Percentiles rank a stretch among this genome's conserved stretches.
These are phyloP conservation scores for Dascillus cervinus DNA, from an alignment of 2,888 invertebrate genomes.

Conservation along the genomic window DNA sequence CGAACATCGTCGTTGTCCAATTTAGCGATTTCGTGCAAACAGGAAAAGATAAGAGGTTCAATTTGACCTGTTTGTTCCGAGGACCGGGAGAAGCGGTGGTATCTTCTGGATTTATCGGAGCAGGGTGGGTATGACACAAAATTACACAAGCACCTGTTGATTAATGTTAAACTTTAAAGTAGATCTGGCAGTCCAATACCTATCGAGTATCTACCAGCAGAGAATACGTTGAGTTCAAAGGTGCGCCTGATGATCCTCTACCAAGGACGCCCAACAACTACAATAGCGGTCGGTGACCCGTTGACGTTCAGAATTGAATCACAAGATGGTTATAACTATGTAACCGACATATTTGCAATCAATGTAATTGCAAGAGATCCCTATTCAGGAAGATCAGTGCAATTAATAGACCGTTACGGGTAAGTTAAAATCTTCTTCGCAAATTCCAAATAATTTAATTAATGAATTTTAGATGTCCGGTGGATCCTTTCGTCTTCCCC, in stretches of 20 bases:
- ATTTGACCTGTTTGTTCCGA: constrained; percentile 84
- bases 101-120: constrained; percentile 86
- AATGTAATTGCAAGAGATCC: constrained; percentile 90
- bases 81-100: constrained; percentile 91
- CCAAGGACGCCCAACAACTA: constrained; percentile 85
- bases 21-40: constrained; percentile 92
- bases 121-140: constrained; percentile 49
- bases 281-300: constrained; percentile 89
- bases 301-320: constrained; percentile 83
- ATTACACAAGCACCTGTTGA: not conserved
- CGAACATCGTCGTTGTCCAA: constrained; percentile 89
- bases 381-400: constrained; percentile 83
- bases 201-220: constrained; percentile 86
- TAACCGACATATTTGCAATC: constrained; percentile 85
- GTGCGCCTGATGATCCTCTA: constrained; percentile 80
- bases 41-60: constrained; percentile 82
- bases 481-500: constrained; percentile 87
- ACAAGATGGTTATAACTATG: constrained; percentile 82
- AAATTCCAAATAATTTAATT: not conserved
- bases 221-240: constrained; percentile 83
- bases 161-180: constrained; percentile 35
- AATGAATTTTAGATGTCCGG: constrained; percentile 64
- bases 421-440: constrained; percentile 38
- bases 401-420: constrained; percentile 85
- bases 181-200: constrained; percentile 89